Conservation (phyloP, 2,888 invertebrate species). For the Campoplex nolae region DNA sequence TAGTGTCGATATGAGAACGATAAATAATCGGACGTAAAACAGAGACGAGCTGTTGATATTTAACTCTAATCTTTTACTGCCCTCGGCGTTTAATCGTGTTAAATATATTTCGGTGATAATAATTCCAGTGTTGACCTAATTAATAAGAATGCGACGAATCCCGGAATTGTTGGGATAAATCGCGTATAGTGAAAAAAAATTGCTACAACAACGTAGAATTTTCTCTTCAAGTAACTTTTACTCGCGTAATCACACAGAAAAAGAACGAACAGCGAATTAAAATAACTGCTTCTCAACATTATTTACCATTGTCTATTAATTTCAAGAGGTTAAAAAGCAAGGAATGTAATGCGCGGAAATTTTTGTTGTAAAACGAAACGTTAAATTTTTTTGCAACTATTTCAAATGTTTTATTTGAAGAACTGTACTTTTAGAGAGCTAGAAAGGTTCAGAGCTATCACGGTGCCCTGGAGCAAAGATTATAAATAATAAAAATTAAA, state of each 20-base stretch:
- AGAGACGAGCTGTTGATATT: slow-evolving; percentile 32
- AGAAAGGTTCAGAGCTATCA: no score
- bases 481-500: background rate
- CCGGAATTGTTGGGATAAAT: slow-evolving; percentile 37
- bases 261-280: slow-evolving; percentile 62
- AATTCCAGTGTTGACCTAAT: slow-evolving; percentile 68
- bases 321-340: no score
- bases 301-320: no score
- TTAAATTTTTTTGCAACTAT: no score
- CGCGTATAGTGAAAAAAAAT: slow-evolving; percentile 29
- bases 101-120: slow-evolving; percentile 66
- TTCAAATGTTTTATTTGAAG: background rate
- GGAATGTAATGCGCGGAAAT: no score
- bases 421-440: no score
- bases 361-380: no score
- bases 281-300: slow-evolving; percentile 52
- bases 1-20: slow-evolving; percentile 18
- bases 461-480: no score
- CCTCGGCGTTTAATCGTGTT: slow-evolving; percentile 67
- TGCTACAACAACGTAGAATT: slow-evolving; percentile 32
- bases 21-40: slow-evolving; percentile 44
- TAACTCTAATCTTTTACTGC: slow-evolving; percentile 63
- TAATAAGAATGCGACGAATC: slow-evolving; percentile 45
- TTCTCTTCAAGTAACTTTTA: slow-evolving; percentile 53
- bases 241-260: slow-evolving; percentile 12